Percentiles rank a stretch among this genome's conserved stretches.
Evolutionary conservation across 2,888 invertebrate genomes (phyloP).

Genomic region (Rhingia rostrata): DNA sequence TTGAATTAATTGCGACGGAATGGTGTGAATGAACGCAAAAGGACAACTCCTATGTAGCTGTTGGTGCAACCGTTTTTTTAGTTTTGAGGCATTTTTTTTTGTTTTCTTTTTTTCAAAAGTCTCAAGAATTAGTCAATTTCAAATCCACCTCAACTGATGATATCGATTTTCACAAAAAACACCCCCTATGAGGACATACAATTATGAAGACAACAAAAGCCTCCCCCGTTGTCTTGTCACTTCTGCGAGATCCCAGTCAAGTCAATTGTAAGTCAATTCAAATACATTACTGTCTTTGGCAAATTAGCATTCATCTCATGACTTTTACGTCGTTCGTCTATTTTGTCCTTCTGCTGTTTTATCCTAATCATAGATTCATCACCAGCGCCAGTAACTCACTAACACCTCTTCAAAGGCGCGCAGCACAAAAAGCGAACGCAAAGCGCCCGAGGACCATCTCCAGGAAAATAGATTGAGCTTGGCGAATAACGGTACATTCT

Average conservation of each 20-base stretch:
- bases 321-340: constrained; percentile 42
- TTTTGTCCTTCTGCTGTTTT: constrained; percentile 32
- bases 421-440: constrained; percentile 43
- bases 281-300: constrained; percentile 54
- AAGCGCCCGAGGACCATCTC: constrained; percentile 43
- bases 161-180: not conserved
- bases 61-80: too few species aligned
- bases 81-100: not conserved
- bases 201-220: not conserved
- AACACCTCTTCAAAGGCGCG: constrained; percentile 68
- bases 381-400: constrained; percentile 61
- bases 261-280: constrained; percentile 72
- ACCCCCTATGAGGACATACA: constrained; percentile 3
- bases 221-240: constrained; percentile 1
- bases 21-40: constrained; percentile 6
- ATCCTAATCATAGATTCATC: constrained; percentile 73
- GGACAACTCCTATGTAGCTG: not conserved
- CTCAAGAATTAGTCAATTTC: not conserved
- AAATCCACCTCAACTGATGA: not conserved
- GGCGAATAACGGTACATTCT: constrained; percentile 33
- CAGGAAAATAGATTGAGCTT: constrained; percentile 41
- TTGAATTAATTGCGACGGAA: constrained; percentile 14
- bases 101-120: not conserved
- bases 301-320: constrained; percentile 73
- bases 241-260: constrained; percentile 14